phyloP scores from a whole-genome alignment of 2,888 invertebrate species.

The Trichopria drosophilae region DNA sequence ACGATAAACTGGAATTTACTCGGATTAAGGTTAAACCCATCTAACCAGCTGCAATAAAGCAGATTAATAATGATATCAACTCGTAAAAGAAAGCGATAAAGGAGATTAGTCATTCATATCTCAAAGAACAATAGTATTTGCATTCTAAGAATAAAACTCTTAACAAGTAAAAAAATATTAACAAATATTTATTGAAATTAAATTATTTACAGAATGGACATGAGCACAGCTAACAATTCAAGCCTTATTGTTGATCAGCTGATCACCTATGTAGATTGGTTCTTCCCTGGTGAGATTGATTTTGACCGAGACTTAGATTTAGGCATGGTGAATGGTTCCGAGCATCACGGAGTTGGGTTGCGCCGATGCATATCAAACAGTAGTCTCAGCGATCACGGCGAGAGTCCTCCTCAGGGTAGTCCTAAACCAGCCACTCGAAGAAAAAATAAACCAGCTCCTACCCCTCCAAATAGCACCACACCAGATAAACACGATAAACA shows the following conservation, averaged over 20 bases:
- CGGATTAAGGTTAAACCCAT: too few relatives aligned
- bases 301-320: constrained; percentile 64
- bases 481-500: constrained; percentile 49
- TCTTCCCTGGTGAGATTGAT: constrained; percentile 78
- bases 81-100: too few relatives aligned
- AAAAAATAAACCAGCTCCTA: constrained; percentile 78
- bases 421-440: constrained; percentile 73
- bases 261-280: constrained; percentile 78
- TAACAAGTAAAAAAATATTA: constrained; percentile 3
- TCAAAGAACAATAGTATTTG: not conserved
- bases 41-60: too few relatives aligned
- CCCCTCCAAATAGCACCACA: constrained; percentile 64
- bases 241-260: constrained; percentile 84
- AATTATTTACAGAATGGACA: constrained; percentile 64
- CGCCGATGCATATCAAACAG: constrained; percentile 68
- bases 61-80: too few relatives aligned
- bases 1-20: not conserved
- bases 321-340: constrained; percentile 49
- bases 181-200: not conserved
- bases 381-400: constrained; percentile 69
- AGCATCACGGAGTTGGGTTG: constrained; percentile 47
- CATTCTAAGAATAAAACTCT: not conserved
- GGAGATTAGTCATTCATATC: not conserved
- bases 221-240: constrained; percentile 80
- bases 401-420: constrained; percentile 72